Evolutionary conservation across 2,888 invertebrate genomes (phyloP), one percentile per base, ranked within the genome.

Genomic region (Acleris sparsana): DNA sequence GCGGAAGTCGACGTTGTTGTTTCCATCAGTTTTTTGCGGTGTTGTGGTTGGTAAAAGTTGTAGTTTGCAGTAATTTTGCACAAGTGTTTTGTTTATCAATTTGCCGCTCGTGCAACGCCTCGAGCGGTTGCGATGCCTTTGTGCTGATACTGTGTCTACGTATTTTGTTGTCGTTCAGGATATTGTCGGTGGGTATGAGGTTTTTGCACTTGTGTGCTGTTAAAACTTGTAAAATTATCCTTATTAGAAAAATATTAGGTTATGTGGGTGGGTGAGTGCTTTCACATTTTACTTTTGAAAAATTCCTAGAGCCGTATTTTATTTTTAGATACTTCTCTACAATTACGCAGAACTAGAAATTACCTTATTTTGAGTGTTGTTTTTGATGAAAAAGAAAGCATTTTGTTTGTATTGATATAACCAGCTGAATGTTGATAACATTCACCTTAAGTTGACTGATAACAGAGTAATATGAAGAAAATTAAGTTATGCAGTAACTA

Each of bases 11-110:
- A 68, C 43, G 59, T 67, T 53, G 53, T 58, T 62, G 59, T 70
- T 66, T 67, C 57, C 62, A 59, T 70, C 65, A 71, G 73, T 74
- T 62, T 65, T 63, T 70, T 71, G 65, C 52, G 55, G 52, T 53
- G 62, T 63, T 60, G 56, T 59, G 69, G 68, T 67, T 61, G 63
- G 53, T 67, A 68, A 74, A 70, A 72, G 63, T 70, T 69, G 68
- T 69, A 71, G 73, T 77, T 77, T 73, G 74, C 68, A 39, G 67
- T 69, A 75, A 79, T 77, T 83, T 80, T 79, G 77, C 78, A 82
- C 78, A 73, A 76, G 74, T 86, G 88, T 88, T 90, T 89, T 92
- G 91, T 91, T 92, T 92, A 91, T 87, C 73, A 83, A 79, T 79
- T 81, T 76, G 77, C 83, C 83, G 85, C 83, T 82, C 77, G 72